Evolutionary conservation across 2,888 invertebrate genomes (phyloP), one percentile per base, ranked within the genome.

Genomic region (Monopis laevigella): DNA sequence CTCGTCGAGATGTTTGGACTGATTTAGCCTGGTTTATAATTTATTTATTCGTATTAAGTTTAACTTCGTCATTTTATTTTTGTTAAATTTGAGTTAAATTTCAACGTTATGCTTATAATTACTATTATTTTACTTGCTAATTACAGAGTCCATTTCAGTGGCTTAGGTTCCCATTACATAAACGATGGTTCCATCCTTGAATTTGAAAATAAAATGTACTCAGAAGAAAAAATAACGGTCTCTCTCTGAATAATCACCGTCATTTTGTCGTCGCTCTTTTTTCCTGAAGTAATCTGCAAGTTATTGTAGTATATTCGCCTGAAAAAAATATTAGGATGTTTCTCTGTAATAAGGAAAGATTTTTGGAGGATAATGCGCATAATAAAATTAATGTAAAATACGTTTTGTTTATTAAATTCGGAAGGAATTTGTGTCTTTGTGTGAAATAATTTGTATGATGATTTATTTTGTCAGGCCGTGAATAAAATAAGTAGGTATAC

Each of bases 241-340:
- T 16, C 2, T 13, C 12, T 5, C 18, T 29, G 29, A 40, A 40
- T 40, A 40, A 40, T 40, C 40, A 29, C 29, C 18, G 29, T 12
- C 40, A 29, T 40, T 40, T 40, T 40, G 40, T 40, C 40, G 40
- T 28, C 19, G 7, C 11, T 28, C 16, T 13, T 14, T 32, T 17
- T 54, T 49, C 45, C 45, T 51, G 46, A 53, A 54, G 59, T 63
- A 65, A 66, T 66, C 65, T 63, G 56, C 53, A 45, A 58, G 56
- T 40, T 40, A 43, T 62, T 62, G 62, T 55, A 55, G 56, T 58
- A 62, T 60, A 59, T 59, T 39, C 43, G 65, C 57, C 51, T 51
- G 55, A 53, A 64, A 53, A 64, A 65, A 65, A 62, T 62, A 61
- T 63, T 51, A 28, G 53, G 51, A 55, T 59, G 48, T 46, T 49